Percentiles rank a stretch among this genome's conserved stretches.
These are phyloP conservation scores for Cichladusa arquata DNA, from an alignment of 2,113 vertebrate genomes.

Conservation along the genomic window DNA sequence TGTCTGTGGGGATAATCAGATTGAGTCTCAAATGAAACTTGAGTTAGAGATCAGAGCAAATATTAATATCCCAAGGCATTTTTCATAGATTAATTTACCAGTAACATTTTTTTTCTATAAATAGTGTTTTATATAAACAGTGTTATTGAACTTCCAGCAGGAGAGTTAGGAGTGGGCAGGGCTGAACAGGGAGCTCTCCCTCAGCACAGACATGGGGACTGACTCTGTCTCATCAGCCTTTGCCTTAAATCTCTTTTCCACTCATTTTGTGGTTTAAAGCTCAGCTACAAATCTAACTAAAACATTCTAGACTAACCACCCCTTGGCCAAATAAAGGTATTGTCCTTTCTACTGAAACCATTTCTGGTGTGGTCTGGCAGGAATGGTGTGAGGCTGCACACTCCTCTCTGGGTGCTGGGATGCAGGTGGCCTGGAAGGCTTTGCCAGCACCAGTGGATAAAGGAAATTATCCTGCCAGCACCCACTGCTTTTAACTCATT, in stretches of 20 bases:
- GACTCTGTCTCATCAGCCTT: background rate
- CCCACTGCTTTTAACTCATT: background rate
- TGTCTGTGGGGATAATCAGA: background rate
- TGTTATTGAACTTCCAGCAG: background rate
- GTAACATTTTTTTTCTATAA: background rate
- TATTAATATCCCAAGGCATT: background rate
- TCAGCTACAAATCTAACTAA: background rate
- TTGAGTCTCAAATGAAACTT: background rate
- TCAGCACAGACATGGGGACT: background rate
- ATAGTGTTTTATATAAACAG: background rate
- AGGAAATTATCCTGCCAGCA: background rate
- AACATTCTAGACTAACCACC: background rate
- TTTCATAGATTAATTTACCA: conserved; percentile 14
- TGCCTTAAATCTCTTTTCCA: background rate
- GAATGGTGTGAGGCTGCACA: background rate
- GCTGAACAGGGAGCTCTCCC: background rate
- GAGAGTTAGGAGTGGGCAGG: background rate
- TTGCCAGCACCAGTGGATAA: background rate
- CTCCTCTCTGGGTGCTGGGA: background rate
- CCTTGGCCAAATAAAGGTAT: background rate
- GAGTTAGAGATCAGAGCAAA: conserved; percentile 12
- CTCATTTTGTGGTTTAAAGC: background rate
- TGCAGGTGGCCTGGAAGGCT: background rate
- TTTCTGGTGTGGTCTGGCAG: background rate
- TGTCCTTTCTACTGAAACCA: background rate